Base-by-base conservation (phyloP, 2,888 invertebrate genomes). In the Branchinecta sandiegonensis region DNA sequence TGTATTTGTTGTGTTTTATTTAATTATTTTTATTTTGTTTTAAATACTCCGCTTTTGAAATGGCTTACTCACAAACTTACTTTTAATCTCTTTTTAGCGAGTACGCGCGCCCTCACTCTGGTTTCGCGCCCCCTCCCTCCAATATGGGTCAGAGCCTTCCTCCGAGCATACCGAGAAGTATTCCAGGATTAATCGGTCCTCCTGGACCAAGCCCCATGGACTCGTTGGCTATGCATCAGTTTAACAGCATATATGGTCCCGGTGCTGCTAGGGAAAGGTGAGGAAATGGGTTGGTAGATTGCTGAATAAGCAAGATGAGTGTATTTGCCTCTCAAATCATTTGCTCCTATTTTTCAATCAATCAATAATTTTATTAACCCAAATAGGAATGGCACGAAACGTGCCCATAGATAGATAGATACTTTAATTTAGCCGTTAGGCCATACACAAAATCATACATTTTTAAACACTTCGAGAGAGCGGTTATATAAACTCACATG, bases 21-120 rank as follows among this genome's bases (percentile, higher is more conserved):
- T 23, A 23, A 3, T 23, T 23, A 1, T 23, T 23, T 23, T 23
- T 23, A 23, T 23, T 2, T 23, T 23, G 3, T 23, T 23, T 2
- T 2, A 23, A 1, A 23, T 23, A 23, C 23, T 23, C 23, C 23
- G 23, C 23, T 23, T 23, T n/a, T n/a, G n/a, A 23, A 23, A 23
- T 23, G 1, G 23, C 23, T 23, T 23, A 23, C 23, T 23, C 3
- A 23, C 23, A 68, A 14, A 46, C n/a, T 48, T 65, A 13, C n/a
- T 56, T 65, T 65, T 10, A 46, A 71, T 69, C 68, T 69, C 68
- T 64, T 70, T 73, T 9, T 72, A 78, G 74, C 85, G 95, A 95
- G 77, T 94, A 94, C 77, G 94, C 94, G 9, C 82, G 94, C 72
- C 94, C 95, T 0, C 94, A 94, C 77, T 89, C 90, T 66, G 91